These are phyloP conservation scores for Eubasilissa splendida DNA, from an alignment of 2,888 invertebrate species.

Conservation along the genomic window DNA sequence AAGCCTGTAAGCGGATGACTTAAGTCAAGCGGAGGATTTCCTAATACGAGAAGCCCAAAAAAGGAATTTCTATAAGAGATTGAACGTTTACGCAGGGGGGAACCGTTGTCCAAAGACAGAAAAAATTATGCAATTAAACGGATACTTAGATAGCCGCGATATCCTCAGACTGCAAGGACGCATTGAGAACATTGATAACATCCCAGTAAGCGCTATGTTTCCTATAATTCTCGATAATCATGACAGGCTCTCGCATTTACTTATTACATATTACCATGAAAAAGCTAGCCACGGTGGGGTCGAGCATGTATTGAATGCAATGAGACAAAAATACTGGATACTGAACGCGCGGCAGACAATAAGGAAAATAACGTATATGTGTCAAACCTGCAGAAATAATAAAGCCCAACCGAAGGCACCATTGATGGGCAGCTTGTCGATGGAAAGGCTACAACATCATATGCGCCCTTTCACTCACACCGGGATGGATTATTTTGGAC, in stretches of 20 bases:
- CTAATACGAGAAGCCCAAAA: neutral
- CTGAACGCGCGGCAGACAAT: neutral
- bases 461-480: neutral
- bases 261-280: neutral
- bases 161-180: neutral
- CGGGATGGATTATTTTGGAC: conserved; percentile 1
- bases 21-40: conserved; percentile 11
- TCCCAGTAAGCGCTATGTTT: neutral
- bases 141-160: neutral
- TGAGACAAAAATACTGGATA: conserved; percentile 5
- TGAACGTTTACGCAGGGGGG: neutral
- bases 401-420: neutral
- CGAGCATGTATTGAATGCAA: neutral
- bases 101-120: neutral
- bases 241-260: neutral
- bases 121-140: neutral
- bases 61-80: neutral
- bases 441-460: neutral
- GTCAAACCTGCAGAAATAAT: conserved; percentile 17
- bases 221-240: neutral
- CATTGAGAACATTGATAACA: neutral
- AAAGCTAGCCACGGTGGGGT: neutral
- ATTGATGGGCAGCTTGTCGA: neutral
- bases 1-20: neutral
- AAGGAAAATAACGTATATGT: neutral